A percentile compares a stretch with the other conserved stretches of the same genome.
Evolutionary conservation across 2,888 invertebrate species (phyloP).

Genomic region (Plutella xylostella): DNA sequence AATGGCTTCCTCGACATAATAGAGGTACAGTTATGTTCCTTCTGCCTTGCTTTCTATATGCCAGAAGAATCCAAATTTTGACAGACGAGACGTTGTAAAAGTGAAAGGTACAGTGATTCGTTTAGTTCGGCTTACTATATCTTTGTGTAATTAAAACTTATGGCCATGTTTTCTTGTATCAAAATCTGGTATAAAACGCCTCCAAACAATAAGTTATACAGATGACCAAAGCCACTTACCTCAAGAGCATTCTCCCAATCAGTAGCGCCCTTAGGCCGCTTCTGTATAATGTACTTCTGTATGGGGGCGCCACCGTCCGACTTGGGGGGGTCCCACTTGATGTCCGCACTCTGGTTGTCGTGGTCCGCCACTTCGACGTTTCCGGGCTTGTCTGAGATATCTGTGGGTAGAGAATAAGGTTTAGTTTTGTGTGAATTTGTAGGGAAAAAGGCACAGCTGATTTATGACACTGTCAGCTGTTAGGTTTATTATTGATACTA

Average conservation of each 20-base stretch:
- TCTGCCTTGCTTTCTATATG: too few species aligned
- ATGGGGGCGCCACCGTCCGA: conserved; percentile 94
- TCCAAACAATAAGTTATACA: too few species aligned
- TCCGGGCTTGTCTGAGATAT: conserved; percentile 90
- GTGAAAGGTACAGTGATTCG: too few species aligned
- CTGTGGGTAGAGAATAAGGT: conserved; percentile 42
- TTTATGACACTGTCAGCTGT: neutral
- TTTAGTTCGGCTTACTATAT: too few species aligned
- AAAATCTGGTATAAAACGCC: too few species aligned
- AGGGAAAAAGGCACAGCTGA: neutral
- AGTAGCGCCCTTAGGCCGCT: conserved; percentile 85
- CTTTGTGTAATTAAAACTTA: too few species aligned
- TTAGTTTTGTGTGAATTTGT: neutral
- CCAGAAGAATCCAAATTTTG: too few species aligned
- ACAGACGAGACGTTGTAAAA: too few species aligned
- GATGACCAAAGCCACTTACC: conserved; percentile 38
- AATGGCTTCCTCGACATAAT: too few species aligned
- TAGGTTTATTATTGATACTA: too few species aligned
- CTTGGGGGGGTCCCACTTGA: conserved; percentile 91
- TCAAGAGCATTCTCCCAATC: conserved; percentile 93
- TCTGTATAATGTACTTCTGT: conserved; percentile 92
- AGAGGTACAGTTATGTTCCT: too few species aligned
- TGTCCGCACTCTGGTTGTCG: conserved; percentile 92
- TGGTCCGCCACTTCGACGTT: conserved; percentile 93
- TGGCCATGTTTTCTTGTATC: too few species aligned